These are phyloP conservation scores for Diplodus sargus DNA, from an alignment of 2,797 vertebrate species.

Conservation along the genomic window DNA sequence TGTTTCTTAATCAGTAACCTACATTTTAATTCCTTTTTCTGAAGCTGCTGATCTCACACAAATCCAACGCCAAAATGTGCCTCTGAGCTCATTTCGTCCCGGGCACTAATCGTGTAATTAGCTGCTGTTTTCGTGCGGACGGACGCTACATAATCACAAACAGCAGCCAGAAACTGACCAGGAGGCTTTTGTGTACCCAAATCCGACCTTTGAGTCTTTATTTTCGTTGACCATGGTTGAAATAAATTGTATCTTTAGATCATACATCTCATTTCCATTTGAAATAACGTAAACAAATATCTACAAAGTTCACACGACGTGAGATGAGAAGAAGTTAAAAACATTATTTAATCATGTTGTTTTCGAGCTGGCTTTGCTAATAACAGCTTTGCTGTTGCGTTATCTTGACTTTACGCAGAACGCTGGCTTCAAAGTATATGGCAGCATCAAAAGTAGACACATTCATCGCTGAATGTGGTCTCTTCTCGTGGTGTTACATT, in stretches of 20 bases:
- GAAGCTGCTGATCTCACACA: conserved; percentile 34
- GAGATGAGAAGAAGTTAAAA: neutral
- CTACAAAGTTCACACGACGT: neutral
- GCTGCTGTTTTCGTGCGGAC: conserved; percentile 38
- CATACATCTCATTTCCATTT: neutral
- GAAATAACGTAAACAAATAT: conserved; percentile 2
- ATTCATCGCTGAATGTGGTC: neutral
- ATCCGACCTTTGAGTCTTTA: conserved; percentile 18
- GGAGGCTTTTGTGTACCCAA: conserved; percentile 23
- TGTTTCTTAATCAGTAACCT: conserved; percentile 28
- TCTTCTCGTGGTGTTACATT: neutral
- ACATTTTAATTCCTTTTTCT: conserved; percentile 19
- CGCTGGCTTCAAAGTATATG: neutral
- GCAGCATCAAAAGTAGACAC: conserved; percentile 11
- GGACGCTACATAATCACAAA: conserved; percentile 35
- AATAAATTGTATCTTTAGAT: conserved; percentile 7
- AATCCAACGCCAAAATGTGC: conserved; percentile 30
- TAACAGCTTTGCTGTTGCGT: conserved; percentile 5
- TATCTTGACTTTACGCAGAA: neutral
- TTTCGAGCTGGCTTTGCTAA: conserved; percentile 7
- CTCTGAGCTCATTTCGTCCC: conserved; percentile 30
- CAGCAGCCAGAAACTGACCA: conserved; percentile 31
- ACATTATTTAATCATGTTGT: neutral
- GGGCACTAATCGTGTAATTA: conserved; percentile 52
- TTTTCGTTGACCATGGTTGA: conserved; percentile 20